phyloP scores from a whole-genome alignment of 2,888 invertebrate species.

The Phorcus lineatus region DNA sequence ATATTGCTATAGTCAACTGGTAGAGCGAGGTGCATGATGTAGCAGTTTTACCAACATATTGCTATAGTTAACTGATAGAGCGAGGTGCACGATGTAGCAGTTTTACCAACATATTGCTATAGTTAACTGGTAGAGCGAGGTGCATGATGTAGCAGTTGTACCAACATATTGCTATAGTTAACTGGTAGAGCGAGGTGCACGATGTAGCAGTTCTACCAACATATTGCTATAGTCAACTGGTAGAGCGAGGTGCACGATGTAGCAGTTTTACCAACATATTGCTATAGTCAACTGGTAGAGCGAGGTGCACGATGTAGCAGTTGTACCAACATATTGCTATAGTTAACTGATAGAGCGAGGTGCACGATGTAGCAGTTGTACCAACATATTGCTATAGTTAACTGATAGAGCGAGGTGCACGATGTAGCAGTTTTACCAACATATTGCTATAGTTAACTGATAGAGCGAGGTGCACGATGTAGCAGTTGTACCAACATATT shows the following conservation, averaged over 20 bases:
- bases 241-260: no score
- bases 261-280: neutral
- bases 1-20: conserved; percentile 44
- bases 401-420: conserved; percentile 94
- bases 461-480: no score
- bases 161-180: no score
- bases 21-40: no score
- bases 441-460: conserved; percentile 67
- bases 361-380: conserved; percentile 96
- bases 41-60: no score
- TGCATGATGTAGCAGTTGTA: no score
- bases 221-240: conserved; percentile 79
- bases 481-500: no score
- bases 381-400: conserved; percentile 75
- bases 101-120: conserved; percentile 83
- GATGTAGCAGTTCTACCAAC: conserved; percentile 93
- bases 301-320: conserved; percentile 95
- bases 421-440: conserved; percentile 96
- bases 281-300: conserved; percentile 86
- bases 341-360: conserved; percentile 90
- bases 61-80: conserved; percentile 86
- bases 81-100: conserved; percentile 95
- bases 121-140: neutral
- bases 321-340: conserved; percentile 83
- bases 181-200: conserved; percentile 90